Conservation (phyloP, 2,888 invertebrate species). For the Agonum fuliginosum region DNA sequence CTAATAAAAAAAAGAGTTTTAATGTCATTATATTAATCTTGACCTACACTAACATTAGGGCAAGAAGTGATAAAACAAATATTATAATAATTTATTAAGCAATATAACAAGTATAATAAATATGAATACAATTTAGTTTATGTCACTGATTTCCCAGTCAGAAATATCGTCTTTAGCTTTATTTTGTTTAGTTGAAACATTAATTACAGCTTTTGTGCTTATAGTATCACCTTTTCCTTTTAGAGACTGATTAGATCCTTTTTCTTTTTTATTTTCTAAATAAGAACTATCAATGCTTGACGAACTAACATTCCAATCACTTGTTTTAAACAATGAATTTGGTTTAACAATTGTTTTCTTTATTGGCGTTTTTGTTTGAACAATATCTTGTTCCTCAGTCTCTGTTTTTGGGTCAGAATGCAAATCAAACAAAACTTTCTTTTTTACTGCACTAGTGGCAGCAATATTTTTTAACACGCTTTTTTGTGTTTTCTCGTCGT, state of each 20-base stretch:
- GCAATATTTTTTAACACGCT: constrained; percentile 62
- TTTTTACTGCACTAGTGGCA: constrained; percentile 61
- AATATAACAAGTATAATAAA: constrained; percentile 1
- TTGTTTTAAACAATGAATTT: constrained; percentile 31
- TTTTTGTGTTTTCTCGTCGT: constrained; percentile 53
- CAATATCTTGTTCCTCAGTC: background rate
- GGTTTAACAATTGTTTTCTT: constrained; percentile 40
- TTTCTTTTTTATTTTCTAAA: constrained; percentile 61
- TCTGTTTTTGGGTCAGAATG: constrained; percentile 50
- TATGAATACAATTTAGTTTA: constrained; percentile 24
- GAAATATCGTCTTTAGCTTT: constrained; percentile 62
- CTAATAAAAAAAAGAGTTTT: too few relatives aligned
- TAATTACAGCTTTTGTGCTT: constrained; percentile 52
- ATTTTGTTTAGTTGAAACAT: constrained; percentile 47
- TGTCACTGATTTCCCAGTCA: constrained; percentile 63
- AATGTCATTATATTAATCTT: background rate
- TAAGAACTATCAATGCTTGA: constrained; percentile 64
- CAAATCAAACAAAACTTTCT: constrained; percentile 66
- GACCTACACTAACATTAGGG: background rate
- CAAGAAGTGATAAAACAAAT: constrained; percentile 1
- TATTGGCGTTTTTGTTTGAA: background rate
- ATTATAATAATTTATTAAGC: constrained; percentile 27
- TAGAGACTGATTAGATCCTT: constrained; percentile 20
- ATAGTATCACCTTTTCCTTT: constrained; percentile 37
- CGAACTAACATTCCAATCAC: constrained; percentile 51